Percentiles rank a stretch among this genome's conserved stretches.
These are phyloP conservation scores for Rhynchonema sp. DNA, from an alignment of 2,888 invertebrate species.

Conservation along the genomic window DNA sequence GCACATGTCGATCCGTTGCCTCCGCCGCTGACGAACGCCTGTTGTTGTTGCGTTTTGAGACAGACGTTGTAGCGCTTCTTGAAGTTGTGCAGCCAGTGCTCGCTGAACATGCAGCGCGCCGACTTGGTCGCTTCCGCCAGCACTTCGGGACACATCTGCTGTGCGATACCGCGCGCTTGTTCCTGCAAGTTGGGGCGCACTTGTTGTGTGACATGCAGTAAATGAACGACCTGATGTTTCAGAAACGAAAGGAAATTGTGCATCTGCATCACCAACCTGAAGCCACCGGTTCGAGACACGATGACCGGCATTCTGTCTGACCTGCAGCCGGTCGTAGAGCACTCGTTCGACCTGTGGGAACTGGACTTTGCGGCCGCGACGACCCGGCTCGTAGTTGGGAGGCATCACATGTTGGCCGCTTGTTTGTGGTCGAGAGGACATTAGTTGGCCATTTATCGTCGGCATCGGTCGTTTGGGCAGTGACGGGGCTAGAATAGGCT, in stretches of 20 bases:
- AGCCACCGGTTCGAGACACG: slow-evolving; percentile 9
- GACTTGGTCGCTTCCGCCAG: slow-evolving; percentile 8
- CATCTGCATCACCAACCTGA: too few relatives aligned
- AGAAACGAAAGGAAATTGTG: too few relatives aligned
- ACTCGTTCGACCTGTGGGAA: slow-evolving; percentile 9
- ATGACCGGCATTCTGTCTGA: slow-evolving; percentile 2
- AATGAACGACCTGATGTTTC: too few relatives aligned
- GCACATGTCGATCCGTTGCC: neutral
- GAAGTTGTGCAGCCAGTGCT: slow-evolving; percentile 11
- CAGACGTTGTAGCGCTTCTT: slow-evolving; percentile 9
- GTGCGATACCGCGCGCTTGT: slow-evolving; percentile 8
- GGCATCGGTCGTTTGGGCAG: too few relatives aligned
- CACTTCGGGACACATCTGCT: slow-evolving; percentile 6
- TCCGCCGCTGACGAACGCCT: neutral
- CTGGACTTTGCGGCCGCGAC: slow-evolving; percentile 9
- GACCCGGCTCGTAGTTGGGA: slow-evolving; percentile 4
- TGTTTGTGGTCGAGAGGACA: too few relatives aligned
- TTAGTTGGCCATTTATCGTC: too few relatives aligned
- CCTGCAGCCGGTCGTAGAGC: slow-evolving; percentile 4
- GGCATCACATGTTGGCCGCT: too few relatives aligned
- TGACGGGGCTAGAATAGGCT: too few relatives aligned
- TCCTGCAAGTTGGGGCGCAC: slow-evolving; percentile 4
- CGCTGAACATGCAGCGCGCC: slow-evolving; percentile 8
- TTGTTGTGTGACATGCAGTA: too few relatives aligned
- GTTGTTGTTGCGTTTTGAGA: neutral